These are phyloP conservation scores for Drosophila melanica DNA, from an alignment of 1,140 invertebrate genomes.

Conservation along the genomic window DNA sequence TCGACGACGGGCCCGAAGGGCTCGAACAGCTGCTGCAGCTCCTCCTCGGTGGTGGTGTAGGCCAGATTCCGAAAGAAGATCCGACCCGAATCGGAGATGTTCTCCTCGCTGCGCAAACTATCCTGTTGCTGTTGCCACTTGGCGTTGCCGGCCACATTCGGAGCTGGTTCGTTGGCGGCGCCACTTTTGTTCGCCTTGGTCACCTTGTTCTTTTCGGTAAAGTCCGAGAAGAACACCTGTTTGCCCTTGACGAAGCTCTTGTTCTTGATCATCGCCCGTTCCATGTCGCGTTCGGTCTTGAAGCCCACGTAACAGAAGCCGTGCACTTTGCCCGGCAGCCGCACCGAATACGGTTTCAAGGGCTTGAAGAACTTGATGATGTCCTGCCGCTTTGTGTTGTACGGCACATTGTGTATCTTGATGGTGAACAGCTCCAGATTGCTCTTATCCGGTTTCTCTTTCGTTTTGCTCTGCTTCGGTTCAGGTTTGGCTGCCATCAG, in stretches of 20 bases:
- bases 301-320: constrained; percentile 97
- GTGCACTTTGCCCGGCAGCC: constrained; percentile 90
- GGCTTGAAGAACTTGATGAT: constrained; percentile 91
- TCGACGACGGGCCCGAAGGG: constrained; percentile 95
- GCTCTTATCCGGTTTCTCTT: constrained; percentile 50
- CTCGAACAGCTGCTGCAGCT: constrained; percentile 93
- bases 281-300: constrained; percentile 91
- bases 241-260: constrained; percentile 93
- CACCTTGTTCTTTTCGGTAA: constrained; percentile 85
- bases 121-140: constrained; percentile 90
- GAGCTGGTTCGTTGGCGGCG: constrained; percentile 23
- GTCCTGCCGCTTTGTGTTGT: constrained; percentile 78
- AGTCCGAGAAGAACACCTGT: constrained; percentile 87
- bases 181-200: constrained; percentile 81
- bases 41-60: constrained; percentile 94
- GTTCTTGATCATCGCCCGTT: constrained; percentile 92
- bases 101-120: constrained; percentile 90
- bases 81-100: constrained; percentile 94
- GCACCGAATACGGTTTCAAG: constrained; percentile 90
- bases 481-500: constrained; percentile 83
- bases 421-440: constrained; percentile 86
- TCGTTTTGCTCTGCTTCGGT: constrained; percentile 33
- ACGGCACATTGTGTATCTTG: constrained; percentile 82
- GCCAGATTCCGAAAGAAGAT: constrained; percentile 98
- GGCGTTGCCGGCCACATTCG: constrained; percentile 67